Conservation (phyloP, 2,888 invertebrate species). For the Icerya purchasi region DNA sequence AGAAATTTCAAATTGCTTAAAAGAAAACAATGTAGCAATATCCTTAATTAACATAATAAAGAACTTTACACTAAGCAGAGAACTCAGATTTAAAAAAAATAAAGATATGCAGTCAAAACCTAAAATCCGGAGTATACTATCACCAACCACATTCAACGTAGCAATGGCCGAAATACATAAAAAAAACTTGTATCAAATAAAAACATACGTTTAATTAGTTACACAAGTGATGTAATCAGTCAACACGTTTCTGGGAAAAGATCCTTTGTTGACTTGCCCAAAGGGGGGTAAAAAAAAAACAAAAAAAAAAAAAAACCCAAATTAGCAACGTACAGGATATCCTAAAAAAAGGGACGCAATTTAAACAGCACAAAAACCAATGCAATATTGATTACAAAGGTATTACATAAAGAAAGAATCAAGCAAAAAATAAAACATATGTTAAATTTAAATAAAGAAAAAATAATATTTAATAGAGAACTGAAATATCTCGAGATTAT, state of each 20-base stretch:
- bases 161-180: not conserved
- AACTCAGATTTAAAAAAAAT: not conserved
- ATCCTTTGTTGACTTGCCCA: no score
- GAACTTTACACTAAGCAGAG: not conserved
- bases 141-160: not conserved
- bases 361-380: not conserved
- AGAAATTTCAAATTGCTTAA: not conserved
- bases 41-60: not conserved
- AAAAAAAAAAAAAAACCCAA: no score
- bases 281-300: no score
- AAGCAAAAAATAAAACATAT: not conserved
- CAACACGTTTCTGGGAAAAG: no score
- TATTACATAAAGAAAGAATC: not conserved
- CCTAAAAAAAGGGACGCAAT: not conserved
- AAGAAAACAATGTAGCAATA: not conserved
- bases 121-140: not conserved
- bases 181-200: not conserved
- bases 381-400: not conserved
- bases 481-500: not conserved
- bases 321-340: no score
- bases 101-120: not conserved
- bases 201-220: not conserved
- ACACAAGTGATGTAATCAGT: not conserved
- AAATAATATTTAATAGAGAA: not conserved
- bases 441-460: not conserved